phyloP scores from a whole-genome alignment of 1,140 invertebrate genomes.

The Papilio polyxenes region DNA sequence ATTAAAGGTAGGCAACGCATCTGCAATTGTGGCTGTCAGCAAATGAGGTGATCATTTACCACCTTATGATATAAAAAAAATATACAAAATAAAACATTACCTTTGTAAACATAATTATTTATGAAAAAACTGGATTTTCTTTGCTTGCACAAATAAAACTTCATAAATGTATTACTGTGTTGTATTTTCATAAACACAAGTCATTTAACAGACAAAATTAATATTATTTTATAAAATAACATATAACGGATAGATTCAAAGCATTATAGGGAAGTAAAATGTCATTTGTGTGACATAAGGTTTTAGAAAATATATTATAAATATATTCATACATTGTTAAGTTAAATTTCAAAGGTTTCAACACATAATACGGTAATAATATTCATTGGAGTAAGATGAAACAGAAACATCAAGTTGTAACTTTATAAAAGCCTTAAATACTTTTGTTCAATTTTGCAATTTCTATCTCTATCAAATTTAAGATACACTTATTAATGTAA shows the following conservation, averaged over 20 bases:
- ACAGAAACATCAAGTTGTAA: background rate
- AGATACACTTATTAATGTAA: background rate
- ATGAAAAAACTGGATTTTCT: background rate
- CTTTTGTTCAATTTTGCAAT: background rate
- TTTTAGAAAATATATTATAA: too few relatives aligned
- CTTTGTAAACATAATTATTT: too few relatives aligned
- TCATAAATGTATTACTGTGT: background rate
- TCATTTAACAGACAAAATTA: background rate
- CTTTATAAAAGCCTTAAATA: background rate
- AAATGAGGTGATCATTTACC: too few relatives aligned
- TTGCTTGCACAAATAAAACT: background rate
- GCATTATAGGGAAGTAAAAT: background rate
- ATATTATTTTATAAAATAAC: background rate
- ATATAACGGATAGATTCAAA: background rate
- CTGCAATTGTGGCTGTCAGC: too few relatives aligned
- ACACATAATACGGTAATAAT: background rate
- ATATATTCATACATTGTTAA: too few relatives aligned
- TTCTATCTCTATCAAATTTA: too few relatives aligned
- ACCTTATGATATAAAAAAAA: background rate
- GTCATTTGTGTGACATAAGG: too few relatives aligned
- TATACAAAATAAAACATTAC: too few relatives aligned
- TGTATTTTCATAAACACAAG: constrained; percentile 6
- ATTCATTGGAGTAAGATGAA: background rate
- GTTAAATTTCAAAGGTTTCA: too few relatives aligned
- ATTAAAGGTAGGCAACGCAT: too few relatives aligned